phyloP scores from a whole-genome alignment of 2,797 vertebrate species.

The Parambassis ranga region DNA sequence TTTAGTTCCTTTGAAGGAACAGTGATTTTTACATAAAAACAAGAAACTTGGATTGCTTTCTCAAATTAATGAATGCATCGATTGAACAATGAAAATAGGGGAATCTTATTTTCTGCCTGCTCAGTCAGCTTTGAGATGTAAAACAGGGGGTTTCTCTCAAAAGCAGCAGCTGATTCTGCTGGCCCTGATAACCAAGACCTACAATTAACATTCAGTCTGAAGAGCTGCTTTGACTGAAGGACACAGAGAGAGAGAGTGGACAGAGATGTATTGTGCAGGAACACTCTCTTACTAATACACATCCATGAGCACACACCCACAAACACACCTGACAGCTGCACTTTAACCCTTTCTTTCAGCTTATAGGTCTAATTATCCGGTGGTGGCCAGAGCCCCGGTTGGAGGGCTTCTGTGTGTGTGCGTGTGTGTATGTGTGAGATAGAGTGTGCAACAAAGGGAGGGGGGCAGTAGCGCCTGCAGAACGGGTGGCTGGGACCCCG shows the following conservation, averaged over 20 bases:
- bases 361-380: slow-evolving; percentile 84
- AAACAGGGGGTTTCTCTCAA: slow-evolving; percentile 57
- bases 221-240: slow-evolving; percentile 45
- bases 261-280: slow-evolving; percentile 64
- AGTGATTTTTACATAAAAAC: slow-evolving; percentile 8
- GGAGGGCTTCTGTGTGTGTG: slow-evolving; percentile 48
- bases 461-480: slow-evolving; percentile 41
- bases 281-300: neutral
- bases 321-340: slow-evolving; percentile 87
- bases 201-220: slow-evolving; percentile 72
- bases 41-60: neutral
- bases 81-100: slow-evolving; percentile 31
- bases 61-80: slow-evolving; percentile 27
- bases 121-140: slow-evolving; percentile 69
- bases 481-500: slow-evolving; percentile 73
- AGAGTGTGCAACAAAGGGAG: neutral
- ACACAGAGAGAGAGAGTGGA: slow-evolving; percentile 55
- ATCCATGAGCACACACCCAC: slow-evolving; percentile 31
- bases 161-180: slow-evolving; percentile 69
- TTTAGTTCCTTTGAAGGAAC: neutral
- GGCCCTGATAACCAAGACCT: slow-evolving; percentile 53
- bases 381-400: slow-evolving; percentile 73
- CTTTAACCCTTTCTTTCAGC: slow-evolving; percentile 75
- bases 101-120: slow-evolving; percentile 57
- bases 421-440: slow-evolving; percentile 20